Evolutionary conservation across 1,140 invertebrate genomes (phyloP), one percentile per base, ranked within the genome.

Genomic region (Lanistes nyassanus): DNA sequence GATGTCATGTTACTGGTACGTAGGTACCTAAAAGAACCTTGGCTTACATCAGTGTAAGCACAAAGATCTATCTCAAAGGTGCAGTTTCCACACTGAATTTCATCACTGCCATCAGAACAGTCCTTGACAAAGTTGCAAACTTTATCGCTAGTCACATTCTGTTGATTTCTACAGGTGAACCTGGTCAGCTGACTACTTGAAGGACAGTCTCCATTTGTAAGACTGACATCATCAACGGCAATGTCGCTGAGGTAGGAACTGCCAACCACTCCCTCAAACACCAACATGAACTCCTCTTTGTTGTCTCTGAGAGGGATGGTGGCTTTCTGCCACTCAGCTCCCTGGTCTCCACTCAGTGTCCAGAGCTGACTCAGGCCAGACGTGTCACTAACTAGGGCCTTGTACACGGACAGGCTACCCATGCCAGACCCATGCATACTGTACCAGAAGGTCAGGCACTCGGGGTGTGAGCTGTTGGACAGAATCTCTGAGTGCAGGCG

Each of bases 351-450:
- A 60, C 51, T 71, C 55, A 75, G 21, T 56, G 53, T 47, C 71
- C 72, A 75, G 21, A 75, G 16, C 23, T n/a, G 7, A 76, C 56
- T 53, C 26, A 65, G 75, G 56, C 58, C 65, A 37, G 23, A 69
- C 55, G 34, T 79, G 79, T 47, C 65, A 64, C 11, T 68, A 26
- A 56, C 76, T 34, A 21, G 71, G 34, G 75, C 68, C 36, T 51
- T 71, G 73, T 83, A 86, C 19, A 88, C 80, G 65, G 83, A 84
- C 9, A 88, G 80, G 7, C 74, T 81, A 19, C 83, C 84, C 34
- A 85, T 83, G 29, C 60, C 67, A 26, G 19, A 34, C 16, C 94
- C 94, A 82, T 92, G 94, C 94, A 95, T 95, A 83, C 95, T 93
- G 82, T 90, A 93, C 91, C 92, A 75, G 67, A 74, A 79, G n/a